Evolutionary conservation across 1,140 invertebrate species (phyloP), one percentile per base, ranked within the genome.

Genomic region (Habropoda laboriosa): DNA sequence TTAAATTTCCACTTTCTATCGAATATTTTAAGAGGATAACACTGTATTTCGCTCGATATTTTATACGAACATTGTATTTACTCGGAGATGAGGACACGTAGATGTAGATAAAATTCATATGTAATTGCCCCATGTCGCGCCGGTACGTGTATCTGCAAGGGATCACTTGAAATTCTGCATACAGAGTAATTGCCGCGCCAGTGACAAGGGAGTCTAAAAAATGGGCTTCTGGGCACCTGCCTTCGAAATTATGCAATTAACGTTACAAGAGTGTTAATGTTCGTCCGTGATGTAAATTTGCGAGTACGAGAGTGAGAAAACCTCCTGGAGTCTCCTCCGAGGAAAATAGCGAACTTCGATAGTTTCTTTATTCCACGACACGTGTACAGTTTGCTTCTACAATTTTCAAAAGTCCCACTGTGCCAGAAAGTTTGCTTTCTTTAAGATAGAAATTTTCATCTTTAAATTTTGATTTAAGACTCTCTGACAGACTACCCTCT

Each of bases 241-340:
- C 49, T 7, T 40, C n/a, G 49, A 38, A 40, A 38, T 51, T 53
- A 24, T 38, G n/a, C 18, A 24, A 55, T 70, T 55, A 55, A 70
- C 27, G 38, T 55, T 55, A 38, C 42, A 68, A 18, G 49, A 38
- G 30, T 35, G 32, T 51, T 51, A 68, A 68, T 70, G 21, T 7
- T 3, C 16, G 2, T 5, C 13, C 27, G 8, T 51, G 27, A 38
- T 18, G 45, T 27, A 12, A 10, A 27, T 32, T 5, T 18, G 32
- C 40, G 21, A 40, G 10, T 8, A 16, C n/a, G 8, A 12, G 2
- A 12, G 7, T 8, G n/a, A 21, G 38, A 10, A 49, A 32, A n/a
- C n/a, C n/a, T n/a, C n/a, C n/a, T n/a, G n/a, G n/a, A n/a, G n/a
- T n/a, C n/a, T n/a, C 7, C 38, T 16, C 38, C 3, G 4, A 42